Evolutionary conservation across 35 echinoderm and acorn worm genomes (phyloP).

Genomic region (Lytechinus pictus): DNA sequence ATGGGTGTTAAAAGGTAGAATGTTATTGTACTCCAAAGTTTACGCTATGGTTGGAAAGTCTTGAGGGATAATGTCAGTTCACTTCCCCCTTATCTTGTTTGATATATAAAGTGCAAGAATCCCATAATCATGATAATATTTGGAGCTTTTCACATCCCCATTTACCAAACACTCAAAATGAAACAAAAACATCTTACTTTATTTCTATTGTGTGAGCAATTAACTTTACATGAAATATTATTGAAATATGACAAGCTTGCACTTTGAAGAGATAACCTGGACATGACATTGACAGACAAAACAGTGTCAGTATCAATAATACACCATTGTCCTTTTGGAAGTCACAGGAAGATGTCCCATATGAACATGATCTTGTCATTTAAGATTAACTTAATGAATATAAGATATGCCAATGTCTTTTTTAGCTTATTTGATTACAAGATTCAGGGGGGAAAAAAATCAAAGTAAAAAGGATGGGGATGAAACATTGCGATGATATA

Average conservation of each 20-base stretch:
- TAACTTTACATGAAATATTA: neutral
- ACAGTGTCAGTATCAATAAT: neutral
- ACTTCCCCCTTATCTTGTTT: neutral
- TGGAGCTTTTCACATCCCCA: neutral
- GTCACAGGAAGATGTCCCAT: no score
- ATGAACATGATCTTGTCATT: no score
- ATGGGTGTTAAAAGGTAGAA: neutral
- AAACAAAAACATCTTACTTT: neutral
- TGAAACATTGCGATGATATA: neutral
- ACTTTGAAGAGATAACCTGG: neutral
- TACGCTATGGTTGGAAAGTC: neutral
- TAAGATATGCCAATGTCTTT: no score
- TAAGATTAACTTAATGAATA: no score
- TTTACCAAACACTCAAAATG: neutral
- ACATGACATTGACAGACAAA: neutral
- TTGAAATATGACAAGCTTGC: neutral
- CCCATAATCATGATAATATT: slow-evolving; percentile 27
- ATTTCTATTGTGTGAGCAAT: neutral
- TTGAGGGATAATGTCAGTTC: neutral
- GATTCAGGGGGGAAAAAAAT: neutral
- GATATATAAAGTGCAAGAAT: neutral
- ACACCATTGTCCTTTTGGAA: no score
- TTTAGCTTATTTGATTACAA: no score
- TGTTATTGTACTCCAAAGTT: neutral
- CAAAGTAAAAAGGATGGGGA: neutral